A percentile compares a stretch with the other conserved stretches of the same genome.
Conservation (phyloP, 2,797 vertebrate genomes). For the Staurois parvus region DNA sequence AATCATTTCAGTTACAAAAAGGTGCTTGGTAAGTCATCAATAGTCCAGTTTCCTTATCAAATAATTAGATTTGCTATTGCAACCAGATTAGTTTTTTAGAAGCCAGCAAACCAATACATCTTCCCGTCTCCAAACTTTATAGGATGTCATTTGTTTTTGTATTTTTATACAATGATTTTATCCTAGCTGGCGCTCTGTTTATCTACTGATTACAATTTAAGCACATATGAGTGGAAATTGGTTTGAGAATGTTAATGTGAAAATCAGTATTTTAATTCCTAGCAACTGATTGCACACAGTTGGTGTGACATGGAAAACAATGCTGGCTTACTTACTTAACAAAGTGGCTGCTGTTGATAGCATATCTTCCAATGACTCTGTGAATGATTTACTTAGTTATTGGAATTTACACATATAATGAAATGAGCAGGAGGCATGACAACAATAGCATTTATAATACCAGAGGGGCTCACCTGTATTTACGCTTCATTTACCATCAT, state of each 20-base stretch:
- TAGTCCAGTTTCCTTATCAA: conserved; percentile 2
- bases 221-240: conserved; percentile 17
- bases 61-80: not conserved
- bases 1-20: not conserved
- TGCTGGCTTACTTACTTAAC: conserved; percentile 41
- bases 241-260: conserved; percentile 42
- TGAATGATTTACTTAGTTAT: conserved; percentile 53
- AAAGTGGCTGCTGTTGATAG: conserved; percentile 42
- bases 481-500: not conserved
- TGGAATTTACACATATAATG: conserved; percentile 54
- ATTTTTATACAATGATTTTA: conserved; percentile 4
- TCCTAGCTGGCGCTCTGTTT: not conserved
- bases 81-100: conserved; percentile 1
- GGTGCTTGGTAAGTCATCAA: conserved; percentile 19
- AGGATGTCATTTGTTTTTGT: not conserved
- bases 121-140: not conserved
- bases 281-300: conserved; percentile 40
- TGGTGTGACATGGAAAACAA: conserved; percentile 50
- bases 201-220: conserved; percentile 23
- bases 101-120: not conserved
- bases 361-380: conserved; percentile 49
- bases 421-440: conserved; percentile 20
- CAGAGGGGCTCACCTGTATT: not conserved
- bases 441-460: conserved; percentile 16
- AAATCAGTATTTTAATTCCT: conserved; percentile 56